Base-by-base conservation (phyloP, 2,888 invertebrate species). In the Loripinus fragilis region DNA sequence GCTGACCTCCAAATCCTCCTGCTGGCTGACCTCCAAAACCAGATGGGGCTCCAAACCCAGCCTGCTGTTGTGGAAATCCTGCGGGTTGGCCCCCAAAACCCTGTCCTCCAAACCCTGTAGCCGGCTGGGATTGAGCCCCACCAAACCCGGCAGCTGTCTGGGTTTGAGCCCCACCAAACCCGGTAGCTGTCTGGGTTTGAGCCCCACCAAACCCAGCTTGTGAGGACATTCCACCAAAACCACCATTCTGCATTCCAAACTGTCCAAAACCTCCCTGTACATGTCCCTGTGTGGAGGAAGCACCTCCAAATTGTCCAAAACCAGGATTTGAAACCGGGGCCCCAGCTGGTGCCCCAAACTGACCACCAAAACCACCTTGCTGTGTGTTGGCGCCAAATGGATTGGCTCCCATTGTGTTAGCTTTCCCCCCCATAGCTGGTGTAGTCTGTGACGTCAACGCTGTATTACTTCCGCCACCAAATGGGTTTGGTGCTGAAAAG, bases 171-270 rank as follows among this genome's bases (percentile, higher is more conserved):
- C 15, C 74, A 35, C 81, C 65, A 71, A 71, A 76, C 28, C 70
- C 71, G 17, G 72, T 38, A 64, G 77, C 50, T 38, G 71, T 69
- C 23, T 41, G 65, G 55, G 81, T 73, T 69, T 75, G 78, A 23
- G 67, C 81, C 41, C 73, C 78, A 48, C 71, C 76, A 71, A 77
- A 74, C 33, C 80, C 82, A 25, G 74, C 68, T 41, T 82, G 42
- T 50, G 82, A 74, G 28, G 78, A 71, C 66, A 76, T 76, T 64
- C 79, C 72, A 74, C 86, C 87, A 79, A 87, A 89, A 25, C 85
- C 88, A n/a, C 90, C 89, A 83, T 90, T 90, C 80, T 88, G 89
- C 78, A 85, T 74, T 52, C 76, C 77, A 71, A 80, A 81, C 74
- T 87, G 87, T 75, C 84, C 83, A 67, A 74, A 77, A 48, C 83